Evolutionary conservation across 2,797 vertebrate genomes (phyloP), one percentile per base, ranked within the genome.

Genomic region (Pelodytes ibericus): DNA sequence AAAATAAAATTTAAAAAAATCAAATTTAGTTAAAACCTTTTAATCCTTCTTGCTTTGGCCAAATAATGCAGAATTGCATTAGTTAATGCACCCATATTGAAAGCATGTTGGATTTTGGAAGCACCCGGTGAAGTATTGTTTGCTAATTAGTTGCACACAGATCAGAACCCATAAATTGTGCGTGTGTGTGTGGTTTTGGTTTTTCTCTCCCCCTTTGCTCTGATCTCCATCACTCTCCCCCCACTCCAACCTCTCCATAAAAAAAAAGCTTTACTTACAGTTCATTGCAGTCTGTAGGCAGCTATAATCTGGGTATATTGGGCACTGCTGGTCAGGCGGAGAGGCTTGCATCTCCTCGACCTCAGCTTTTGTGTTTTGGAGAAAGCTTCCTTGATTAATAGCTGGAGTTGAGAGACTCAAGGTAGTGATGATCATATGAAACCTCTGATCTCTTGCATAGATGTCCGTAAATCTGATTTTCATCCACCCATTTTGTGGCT

Each of bases 191-290:
- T n/a, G n/a, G n/a, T n/a, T n/a, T 60, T 15, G 6, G 24, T 60
- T 13, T 60, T 58, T 69, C 51, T 36, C 5, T 57, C 22, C 53
- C 26, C 31, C 13, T 57, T 58, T 58, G 36, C 22, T 15, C 22
- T 58, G 31, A 53, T 41, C 27, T 24, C 66, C 20, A 36, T 25
- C 51, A 13, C 11, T 16, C 0, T 9, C 9, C 57, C 57, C 69
- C 51, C 31, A 13, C 15, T 26, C 59, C 44, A 22, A 44, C 31
- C 2, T 8, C 16, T 9, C 22, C 20, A 11, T 0, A 65, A 65
- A 18, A 15, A 24, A 4, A 20, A 29, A 73, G 20, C 68, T 44
- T 33, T 79, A 79, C 76, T 79, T 59, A 79, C 76, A 68, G 63
- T 61, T 68, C 56, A 66, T 11, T 36, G 41, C 49, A 31, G 70